Evolutionary conservation across 2,888 invertebrate species (phyloP), one percentile per base, ranked within the genome.

Genomic region (Platycheirus rosarum): DNA sequence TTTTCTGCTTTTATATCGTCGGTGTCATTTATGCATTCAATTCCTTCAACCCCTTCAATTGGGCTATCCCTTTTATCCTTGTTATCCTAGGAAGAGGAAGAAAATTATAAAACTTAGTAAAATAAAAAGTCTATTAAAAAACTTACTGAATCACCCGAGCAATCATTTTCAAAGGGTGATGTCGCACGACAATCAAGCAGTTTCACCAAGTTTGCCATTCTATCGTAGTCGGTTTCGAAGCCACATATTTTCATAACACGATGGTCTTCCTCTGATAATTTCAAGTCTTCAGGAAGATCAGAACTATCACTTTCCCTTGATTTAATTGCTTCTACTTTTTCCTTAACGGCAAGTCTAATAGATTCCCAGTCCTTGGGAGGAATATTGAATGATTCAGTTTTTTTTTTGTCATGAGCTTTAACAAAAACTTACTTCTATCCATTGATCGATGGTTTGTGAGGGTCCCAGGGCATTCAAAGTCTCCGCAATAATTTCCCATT

Each of bases 151-250:
- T 3, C 3, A 32, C 16, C 29, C 4, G 7, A 16, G n/a, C n/a
- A 44, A 0, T 60, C 60, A 42, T 60, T 29, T 29, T 70, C 18
- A 20, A 70, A 70, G 1, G 70, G 70, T 11, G 70, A 70, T 14
- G 40, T 20, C 0, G 60, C 70, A n/a, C 70, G 40, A 9, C 70
- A 70, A 18, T 70, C 60, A 13, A 70, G 57, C 44, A 60, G 26
- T 44, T 60, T 60, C 16, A 70, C 49, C 16, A 70, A 32, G 8
- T 51, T 29, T 29, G 42, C 60, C 37, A 62, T 32, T 29, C 26
- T 44, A 16, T 37, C 8, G 0, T 23, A 29, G 14, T 60, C 26
- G 1, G 0, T 40, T 40, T 44, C 9, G 3, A 66, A 40, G 0
- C 13, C 42, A 42, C 29, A 32, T 26, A 66, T 53, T 35, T 40